phyloP scores from a whole-genome alignment of 2,888 invertebrate genomes.

The Ormyrus rosae region DNA sequence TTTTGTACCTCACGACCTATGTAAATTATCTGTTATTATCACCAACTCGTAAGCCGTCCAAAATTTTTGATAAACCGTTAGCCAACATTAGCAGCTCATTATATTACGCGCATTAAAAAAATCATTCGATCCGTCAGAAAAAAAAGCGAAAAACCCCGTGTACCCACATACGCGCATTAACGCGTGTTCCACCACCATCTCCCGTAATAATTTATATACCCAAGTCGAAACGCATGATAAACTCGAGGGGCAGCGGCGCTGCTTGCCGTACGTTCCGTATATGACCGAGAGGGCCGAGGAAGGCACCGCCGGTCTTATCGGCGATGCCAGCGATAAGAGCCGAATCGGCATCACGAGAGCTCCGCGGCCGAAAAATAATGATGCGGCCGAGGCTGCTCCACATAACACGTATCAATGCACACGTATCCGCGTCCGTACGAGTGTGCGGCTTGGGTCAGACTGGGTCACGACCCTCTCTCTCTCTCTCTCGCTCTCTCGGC shows the following conservation, averaged over 20 bases:
- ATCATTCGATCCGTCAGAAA: conserved; percentile 17
- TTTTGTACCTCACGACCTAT: too few species aligned
- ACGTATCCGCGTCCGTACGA: conserved; percentile 52
- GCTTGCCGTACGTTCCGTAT: conserved; percentile 16
- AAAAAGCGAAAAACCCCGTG: not conserved
- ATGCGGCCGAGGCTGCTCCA: conserved; percentile 55
- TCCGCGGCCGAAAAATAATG: conserved; percentile 67
- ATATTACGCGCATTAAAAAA: conserved; percentile 6
- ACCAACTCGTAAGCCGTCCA: too few species aligned
- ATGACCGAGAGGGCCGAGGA: not conserved
- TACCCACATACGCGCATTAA: conserved; percentile 30
- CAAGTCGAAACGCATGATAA: conserved; percentile 12
- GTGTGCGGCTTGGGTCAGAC: conserved; percentile 16
- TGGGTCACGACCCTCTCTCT: conserved; percentile 32
- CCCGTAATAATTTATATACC: conserved; percentile 17
- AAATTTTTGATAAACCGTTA: too few species aligned
- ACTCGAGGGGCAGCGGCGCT: conserved; percentile 16
- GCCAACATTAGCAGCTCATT: too few species aligned
- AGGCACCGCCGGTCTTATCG: conserved; percentile 50
- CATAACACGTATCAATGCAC: conserved; percentile 64
- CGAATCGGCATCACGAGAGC: conserved; percentile 62
- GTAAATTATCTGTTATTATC: too few species aligned
- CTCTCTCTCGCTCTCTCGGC: not conserved
- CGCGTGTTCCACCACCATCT: conserved; percentile 12
- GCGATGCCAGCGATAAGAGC: conserved; percentile 63